Base-by-base conservation (phyloP, 2,888 invertebrate species). In the Imbricaverruca yamaguchii region DNA sequence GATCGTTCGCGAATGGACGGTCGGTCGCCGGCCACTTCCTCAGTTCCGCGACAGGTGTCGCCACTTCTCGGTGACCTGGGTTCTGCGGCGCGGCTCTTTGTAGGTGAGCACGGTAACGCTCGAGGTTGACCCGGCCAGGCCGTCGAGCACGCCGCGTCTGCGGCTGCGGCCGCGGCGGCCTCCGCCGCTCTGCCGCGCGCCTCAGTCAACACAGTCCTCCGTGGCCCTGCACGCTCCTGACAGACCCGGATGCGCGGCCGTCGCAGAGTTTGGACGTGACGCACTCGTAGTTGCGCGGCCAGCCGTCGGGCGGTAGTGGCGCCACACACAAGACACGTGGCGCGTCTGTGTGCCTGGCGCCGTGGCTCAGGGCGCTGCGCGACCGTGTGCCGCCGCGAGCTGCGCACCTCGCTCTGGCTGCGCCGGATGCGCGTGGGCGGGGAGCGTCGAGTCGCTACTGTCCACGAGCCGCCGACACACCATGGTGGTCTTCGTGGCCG, bases 21-120 rank as follows among this genome's bases (percentile, higher is more conserved):
- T 39, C 39, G 39, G 39, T 39, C 39, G 39, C 39, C 39, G 59
- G 7, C 59, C 59, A 59, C 59, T 39, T 39, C 2, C 18, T 53
- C 53, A 74, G 74, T 53, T 18, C 6, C 74, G 39, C 53, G 74
- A 53, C 74, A 74, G 53, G 53, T 74, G 74, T 15, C 74, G 74
- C 74, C 74, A 74, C 74, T 74, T 74, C 25, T 74, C 74, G 53
- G 74, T 74, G 15, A 74, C 74, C 74, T 74, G 53, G 18, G 53
- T 74, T 53, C 53, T 74, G 15, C 74, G 15, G 15, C 74, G 39
- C 74, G 39, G 39, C 53, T 74, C 53, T 18, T 53, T 74, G 53
- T 53, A 74, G 18, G 6, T 39, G 8, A 25, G 9, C 11, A 74
- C 21, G 11, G 74, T 74, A 53, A 53, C 13, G 53, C 74, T 74